These are phyloP conservation scores for Centroberyx gerrardi DNA, from an alignment of 2,797 vertebrate species.

Conservation along the genomic window DNA sequence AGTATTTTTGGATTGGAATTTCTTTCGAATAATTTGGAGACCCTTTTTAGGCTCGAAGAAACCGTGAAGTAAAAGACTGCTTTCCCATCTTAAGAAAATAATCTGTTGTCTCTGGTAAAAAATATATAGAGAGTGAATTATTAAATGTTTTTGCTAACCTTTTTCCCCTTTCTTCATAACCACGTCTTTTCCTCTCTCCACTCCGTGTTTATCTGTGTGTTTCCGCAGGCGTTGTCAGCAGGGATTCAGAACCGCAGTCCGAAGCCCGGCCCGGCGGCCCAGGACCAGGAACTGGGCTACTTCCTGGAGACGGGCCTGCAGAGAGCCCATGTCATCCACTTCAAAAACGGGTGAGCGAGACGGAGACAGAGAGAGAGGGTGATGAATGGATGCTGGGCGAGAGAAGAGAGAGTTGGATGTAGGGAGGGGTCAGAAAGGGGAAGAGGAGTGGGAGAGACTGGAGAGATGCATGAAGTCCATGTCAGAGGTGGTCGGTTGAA, in stretches of 20 bases:
- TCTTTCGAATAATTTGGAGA: no score
- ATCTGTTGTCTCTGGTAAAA: no score
- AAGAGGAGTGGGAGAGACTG: background rate
- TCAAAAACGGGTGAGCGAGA: conserved; percentile 95
- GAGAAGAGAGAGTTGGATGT: background rate
- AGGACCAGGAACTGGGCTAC: conserved; percentile 97
- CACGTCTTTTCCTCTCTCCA: background rate
- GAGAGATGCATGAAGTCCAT: background rate
- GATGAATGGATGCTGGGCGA: background rate
- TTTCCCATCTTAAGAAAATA: no score
- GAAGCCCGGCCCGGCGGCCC: conserved; percentile 93
- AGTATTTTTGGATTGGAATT: no score
- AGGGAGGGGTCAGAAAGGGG: background rate
- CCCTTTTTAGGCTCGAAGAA: no score
- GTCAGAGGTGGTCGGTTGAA: background rate
- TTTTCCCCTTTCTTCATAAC: background rate
- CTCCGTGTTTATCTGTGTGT: background rate
- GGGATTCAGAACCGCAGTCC: conserved; percentile 98
- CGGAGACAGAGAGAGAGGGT: background rate
- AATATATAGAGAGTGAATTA: no score
- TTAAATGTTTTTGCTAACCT: background rate
- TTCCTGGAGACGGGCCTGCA: conserved; percentile 98
- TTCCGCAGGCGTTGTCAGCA: conserved; percentile 89
- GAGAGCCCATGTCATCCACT: conserved; percentile 98
- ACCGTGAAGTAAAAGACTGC: no score